Base-by-base conservation (phyloP, 2,113 vertebrate species). In the Spheniscus mendiculus region DNA sequence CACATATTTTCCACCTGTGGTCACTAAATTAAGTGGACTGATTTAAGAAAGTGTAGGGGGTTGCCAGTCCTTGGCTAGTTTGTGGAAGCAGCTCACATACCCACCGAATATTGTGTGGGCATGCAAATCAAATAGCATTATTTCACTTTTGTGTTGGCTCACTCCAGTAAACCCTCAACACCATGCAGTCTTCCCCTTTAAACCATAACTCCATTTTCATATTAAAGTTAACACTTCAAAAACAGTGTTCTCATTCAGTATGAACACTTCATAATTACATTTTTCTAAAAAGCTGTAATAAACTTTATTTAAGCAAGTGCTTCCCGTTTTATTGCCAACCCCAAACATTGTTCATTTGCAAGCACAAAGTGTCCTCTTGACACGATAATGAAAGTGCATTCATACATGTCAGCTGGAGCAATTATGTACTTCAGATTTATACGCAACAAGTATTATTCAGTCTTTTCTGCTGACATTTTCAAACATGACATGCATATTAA, bases 351-450 rank as follows among this genome's bases (percentile, higher is more conserved):
- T 94, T 97, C 96, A 96, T 98, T 98, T 98, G 97, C 96, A 98
- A 97, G 98, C 97, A 97, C 96, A 98, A 97, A 97, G 96, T 98
- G 98, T 98, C 98, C 98, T 98, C 98, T 98, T 98, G 98, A 98
- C 97, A 97, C 59, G 95, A 93, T 98, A 98, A 98, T 98, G 98
- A 98, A 98, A 97, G 98, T 98, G 98, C 98, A 98, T 98, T 98
- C 98, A 98, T 97, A 98, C 97, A 97, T 98, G 98, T 98, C 98
- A 98, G 96, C 96, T 96, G 95, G 97, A 96, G 97, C 98, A 98
- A 98, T 98, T 98, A 98, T 97, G 97, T 89, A 97, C 97, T 97
- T 98, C 97, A 98, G 94, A 97, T 97, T 98, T 97, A 97, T 97
- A 92, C 0, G 96, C 97, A 45, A 25, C 90, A 96, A 98, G 97